Percentiles rank a stretch among this genome's conserved stretches.
These are phyloP conservation scores for Torymus texanus DNA, from an alignment of 2,888 invertebrate genomes.

Conservation along the genomic window DNA sequence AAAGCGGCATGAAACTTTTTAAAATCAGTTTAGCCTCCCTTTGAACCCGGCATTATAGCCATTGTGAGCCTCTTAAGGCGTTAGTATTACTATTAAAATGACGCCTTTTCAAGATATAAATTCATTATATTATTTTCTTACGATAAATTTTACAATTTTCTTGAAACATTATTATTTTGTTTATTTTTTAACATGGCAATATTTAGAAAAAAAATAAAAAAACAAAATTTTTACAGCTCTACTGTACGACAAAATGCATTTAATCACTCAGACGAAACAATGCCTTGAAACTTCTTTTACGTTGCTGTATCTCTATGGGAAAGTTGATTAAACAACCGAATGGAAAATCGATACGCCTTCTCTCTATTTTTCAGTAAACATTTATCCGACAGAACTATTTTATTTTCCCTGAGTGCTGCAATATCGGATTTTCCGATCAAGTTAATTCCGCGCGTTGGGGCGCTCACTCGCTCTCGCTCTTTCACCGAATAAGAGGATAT, in stretches of 20 bases:
- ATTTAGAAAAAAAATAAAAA: no score
- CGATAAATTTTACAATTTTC: no score
- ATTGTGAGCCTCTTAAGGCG: neutral
- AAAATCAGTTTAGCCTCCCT: constrained; percentile 1
- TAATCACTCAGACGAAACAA: no score
- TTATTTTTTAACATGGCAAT: no score
- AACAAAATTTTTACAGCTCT: no score
- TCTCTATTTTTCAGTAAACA: constrained; percentile 3
- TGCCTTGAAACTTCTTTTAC: no score
- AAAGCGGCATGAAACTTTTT: constrained; percentile 8
- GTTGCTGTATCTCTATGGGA: no score
- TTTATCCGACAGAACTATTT: constrained; percentile 14
- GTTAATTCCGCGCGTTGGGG: constrained; percentile 13
- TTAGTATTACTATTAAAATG: neutral
- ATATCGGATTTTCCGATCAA: constrained; percentile 44
- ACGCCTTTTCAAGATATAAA: neutral
- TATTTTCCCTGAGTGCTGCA: neutral
- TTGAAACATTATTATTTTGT: no score
- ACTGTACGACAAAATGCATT: no score
- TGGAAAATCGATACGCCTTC: neutral
- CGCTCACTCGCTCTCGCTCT: neutral
- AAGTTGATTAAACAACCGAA: neutral
- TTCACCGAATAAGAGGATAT: constrained; percentile 37
- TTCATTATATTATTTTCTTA: neutral
- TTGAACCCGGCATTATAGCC: neutral